Percentiles rank a stretch among this genome's conserved stretches.
phyloP scores from a whole-genome alignment of 2,113 vertebrate genomes.

The Electrona antarctica region DNA sequence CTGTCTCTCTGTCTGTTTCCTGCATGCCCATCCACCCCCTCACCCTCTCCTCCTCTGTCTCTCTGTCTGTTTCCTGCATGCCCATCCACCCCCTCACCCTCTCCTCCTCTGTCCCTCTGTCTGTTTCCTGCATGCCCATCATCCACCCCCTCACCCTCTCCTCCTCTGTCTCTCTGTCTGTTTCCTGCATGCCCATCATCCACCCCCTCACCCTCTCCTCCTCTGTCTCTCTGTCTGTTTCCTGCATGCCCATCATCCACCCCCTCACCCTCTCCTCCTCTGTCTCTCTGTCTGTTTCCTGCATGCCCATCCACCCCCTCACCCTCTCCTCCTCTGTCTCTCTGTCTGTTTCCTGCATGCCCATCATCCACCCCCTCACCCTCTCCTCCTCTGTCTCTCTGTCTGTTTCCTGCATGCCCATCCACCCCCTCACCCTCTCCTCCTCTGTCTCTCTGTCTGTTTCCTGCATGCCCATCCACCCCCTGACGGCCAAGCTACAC shows the following conservation, averaged over 20 bases:
- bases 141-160: slow-evolving; percentile 3
- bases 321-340: slow-evolving; percentile 10
- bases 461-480: not conserved
- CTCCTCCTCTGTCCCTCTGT: too few species aligned
- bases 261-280: too few species aligned
- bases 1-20: not conserved
- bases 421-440: slow-evolving; percentile 49
- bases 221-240: slow-evolving; percentile 23
- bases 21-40: not conserved
- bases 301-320: slow-evolving; percentile 47
- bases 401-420: slow-evolving; percentile 46
- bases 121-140: not conserved
- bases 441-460: too few species aligned
- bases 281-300: slow-evolving; percentile 61
- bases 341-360: not conserved
- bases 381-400: not conserved
- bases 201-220: not conserved
- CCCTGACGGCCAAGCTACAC: too few species aligned
- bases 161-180: slow-evolving; percentile 1
- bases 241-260: slow-evolving; percentile 58
- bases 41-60: not conserved
- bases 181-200: not conserved
- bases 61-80: slow-evolving; percentile 42
- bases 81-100: slow-evolving; percentile 46
- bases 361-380: not conserved